Evolutionary conservation across 2,888 invertebrate species (phyloP).

Genomic region (Quadroppia sp.): DNA sequence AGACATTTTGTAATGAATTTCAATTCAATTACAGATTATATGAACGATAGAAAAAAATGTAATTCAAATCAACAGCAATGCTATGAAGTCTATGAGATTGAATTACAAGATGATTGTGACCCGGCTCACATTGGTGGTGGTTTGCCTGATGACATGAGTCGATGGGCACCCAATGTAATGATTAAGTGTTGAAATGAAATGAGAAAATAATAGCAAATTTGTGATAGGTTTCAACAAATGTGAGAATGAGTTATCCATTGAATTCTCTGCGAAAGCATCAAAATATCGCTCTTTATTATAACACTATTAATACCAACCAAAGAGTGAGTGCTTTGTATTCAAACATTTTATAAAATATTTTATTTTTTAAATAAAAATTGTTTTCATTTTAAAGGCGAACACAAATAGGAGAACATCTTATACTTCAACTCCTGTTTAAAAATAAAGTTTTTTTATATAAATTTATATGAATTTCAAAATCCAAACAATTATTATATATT

Average conservation of each 20-base stretch:
- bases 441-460: neutral
- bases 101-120: conserved; percentile 1
- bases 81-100: conserved; percentile 3
- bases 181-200: neutral
- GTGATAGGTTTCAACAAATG: conserved; percentile 8
- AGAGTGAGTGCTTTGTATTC: conserved; percentile 8
- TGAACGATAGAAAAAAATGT: neutral
- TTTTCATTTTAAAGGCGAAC: conserved; percentile 6
- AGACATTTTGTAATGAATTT: neutral
- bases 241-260: conserved; percentile 14
- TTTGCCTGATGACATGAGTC: neutral
- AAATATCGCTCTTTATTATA: neutral
- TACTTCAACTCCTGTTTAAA: conserved; percentile 28
- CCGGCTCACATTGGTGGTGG: neutral
- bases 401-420: neutral
- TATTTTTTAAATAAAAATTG: neutral
- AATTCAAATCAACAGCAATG: neutral
- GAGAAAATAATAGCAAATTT: neutral
- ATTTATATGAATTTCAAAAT: neutral
- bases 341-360: neutral
- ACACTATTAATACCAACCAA: neutral
- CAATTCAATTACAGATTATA: neutral
- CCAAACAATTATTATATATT: neutral
- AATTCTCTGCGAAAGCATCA: neutral
- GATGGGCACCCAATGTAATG: conserved; percentile 11